phyloP scores from a whole-genome alignment of 2,888 invertebrate genomes.

The Chaitophorus viminalis region DNA sequence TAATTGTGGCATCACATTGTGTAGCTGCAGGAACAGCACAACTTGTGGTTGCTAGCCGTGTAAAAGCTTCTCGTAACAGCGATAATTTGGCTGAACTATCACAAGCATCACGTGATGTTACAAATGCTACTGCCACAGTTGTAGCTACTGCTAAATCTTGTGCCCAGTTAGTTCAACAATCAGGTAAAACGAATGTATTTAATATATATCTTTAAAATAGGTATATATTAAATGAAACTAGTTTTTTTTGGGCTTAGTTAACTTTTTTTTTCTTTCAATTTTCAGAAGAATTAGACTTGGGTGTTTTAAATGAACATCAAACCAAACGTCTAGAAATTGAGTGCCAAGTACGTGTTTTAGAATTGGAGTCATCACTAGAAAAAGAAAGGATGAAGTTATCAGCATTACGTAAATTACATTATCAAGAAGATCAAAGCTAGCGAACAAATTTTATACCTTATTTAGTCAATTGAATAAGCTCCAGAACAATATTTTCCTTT shows the following conservation, averaged over 20 bases:
- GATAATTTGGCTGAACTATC: conserved; percentile 82
- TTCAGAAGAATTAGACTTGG: conserved; percentile 85
- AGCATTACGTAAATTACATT: conserved; percentile 90
- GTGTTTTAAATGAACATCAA: conserved; percentile 89
- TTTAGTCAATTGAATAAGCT: conserved; percentile 19
- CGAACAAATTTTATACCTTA: conserved; percentile 3
- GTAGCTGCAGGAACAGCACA: conserved; percentile 97
- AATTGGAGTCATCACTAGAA: conserved; percentile 89
- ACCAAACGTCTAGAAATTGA: conserved; percentile 98
- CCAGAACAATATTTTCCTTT: background rate
- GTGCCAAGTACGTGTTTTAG: conserved; percentile 92
- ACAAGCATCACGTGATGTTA: conserved; percentile 87
- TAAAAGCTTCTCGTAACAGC: conserved; percentile 90
- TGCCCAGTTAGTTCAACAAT: conserved; percentile 84
- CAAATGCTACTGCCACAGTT: conserved; percentile 89
- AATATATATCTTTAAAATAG: background rate
- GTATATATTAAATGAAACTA: background rate
- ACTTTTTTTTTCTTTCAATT: conserved; percentile 61
- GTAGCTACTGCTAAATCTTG: conserved; percentile 95
- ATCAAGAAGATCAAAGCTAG: conserved; percentile 73
- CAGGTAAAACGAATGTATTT: conserved; percentile 70
- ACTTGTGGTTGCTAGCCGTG: conserved; percentile 94
- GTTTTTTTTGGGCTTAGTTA: background rate
- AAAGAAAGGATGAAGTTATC: conserved; percentile 87
- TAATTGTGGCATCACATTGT: conserved; percentile 96